Percentiles rank a stretch among this genome's conserved stretches.
Conservation (phyloP, 1,140 invertebrate genomes). For the Caenorhabditis briggsae region DNA sequence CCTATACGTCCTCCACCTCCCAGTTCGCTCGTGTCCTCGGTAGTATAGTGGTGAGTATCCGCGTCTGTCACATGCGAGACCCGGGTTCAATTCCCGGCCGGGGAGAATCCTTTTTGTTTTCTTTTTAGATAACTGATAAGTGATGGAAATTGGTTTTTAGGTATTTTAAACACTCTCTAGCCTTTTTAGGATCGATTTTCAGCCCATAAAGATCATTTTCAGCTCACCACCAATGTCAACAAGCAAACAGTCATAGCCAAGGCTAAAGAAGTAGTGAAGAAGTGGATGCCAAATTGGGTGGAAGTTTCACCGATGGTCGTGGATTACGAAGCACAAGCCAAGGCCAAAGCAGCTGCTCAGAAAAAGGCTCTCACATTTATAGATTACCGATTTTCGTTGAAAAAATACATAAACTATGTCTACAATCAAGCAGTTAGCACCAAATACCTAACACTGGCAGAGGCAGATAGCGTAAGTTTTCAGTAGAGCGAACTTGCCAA, state of each 20-base stretch:
- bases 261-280: conserved; percentile 25
- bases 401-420: background rate
- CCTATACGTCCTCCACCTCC: background rate
- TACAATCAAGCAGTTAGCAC: background rate
- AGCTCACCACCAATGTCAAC: conserved; percentile 37
- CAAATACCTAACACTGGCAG: background rate
- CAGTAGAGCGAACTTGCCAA: background rate
- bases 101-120: background rate
- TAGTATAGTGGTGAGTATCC: conserved; percentile 74
- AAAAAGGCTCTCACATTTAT: conserved; percentile 17
- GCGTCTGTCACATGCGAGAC: conserved; percentile 73
- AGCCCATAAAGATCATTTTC: background rate
- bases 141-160: background rate
- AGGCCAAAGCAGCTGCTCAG: background rate
- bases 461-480: background rate
- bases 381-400: conserved; percentile 1
- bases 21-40: conserved; percentile 56
- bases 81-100: conserved; percentile 65
- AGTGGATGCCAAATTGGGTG: conserved; percentile 31
- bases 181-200: background rate
- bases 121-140: background rate
- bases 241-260: conserved; percentile 43
- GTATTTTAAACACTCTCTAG: background rate
- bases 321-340: background rate
- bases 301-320: background rate